Base-by-base conservation (phyloP, 2,113 vertebrate genomes). In the Centrocercus urophasianus region DNA sequence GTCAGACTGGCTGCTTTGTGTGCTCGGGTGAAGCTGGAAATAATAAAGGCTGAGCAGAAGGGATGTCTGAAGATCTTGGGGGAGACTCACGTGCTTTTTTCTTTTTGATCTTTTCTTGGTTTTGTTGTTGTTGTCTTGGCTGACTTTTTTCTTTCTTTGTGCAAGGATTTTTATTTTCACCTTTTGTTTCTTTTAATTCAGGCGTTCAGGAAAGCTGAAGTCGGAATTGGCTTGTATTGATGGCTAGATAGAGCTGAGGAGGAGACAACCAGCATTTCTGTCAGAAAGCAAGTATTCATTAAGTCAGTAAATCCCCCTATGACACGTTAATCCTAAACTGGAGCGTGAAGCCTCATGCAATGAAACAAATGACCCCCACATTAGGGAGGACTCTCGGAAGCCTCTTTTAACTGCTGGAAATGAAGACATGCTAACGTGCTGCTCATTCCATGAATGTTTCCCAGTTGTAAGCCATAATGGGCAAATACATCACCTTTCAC, bases 271-370 rank as follows among this genome's bases (percentile, higher is more conserved):
- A 89, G 85, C 91, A 86, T 94, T 96, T 94, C 91, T 95, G 87
- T 95, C 94, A 76, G 93, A 96, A 95, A 95, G 92, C 94, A 97
- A 95, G 90, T 93, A 91, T 95, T 95, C 92, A 88, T 95, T 94
- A 93, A 96, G 91, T 95, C 93, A 93, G 94, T 95, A 95, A 95
- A 96, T 97, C 86, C 86, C 43, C 61, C 83, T 70, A 25, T 95
- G 94, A 92, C 93, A 94, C 59, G 67, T 97, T 96, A 94, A 95
- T 95, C 77, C 76, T 86, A 45, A 96, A 86, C 61, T 56, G 24
- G 47, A 95, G 76, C 80, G 72, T 22, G 1, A 43, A 81, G 88
- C 57, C 80, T 94, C 81, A 78, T 93, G 86, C 94, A 83, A 88
- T 84, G 80, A 97, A 96, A 90, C 66, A 91, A 97, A 93, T 84